Evolutionary conservation across 2,888 invertebrate genomes (phyloP), one percentile per base, ranked within the genome.

Genomic region (Pardosa pseudoannulata): DNA sequence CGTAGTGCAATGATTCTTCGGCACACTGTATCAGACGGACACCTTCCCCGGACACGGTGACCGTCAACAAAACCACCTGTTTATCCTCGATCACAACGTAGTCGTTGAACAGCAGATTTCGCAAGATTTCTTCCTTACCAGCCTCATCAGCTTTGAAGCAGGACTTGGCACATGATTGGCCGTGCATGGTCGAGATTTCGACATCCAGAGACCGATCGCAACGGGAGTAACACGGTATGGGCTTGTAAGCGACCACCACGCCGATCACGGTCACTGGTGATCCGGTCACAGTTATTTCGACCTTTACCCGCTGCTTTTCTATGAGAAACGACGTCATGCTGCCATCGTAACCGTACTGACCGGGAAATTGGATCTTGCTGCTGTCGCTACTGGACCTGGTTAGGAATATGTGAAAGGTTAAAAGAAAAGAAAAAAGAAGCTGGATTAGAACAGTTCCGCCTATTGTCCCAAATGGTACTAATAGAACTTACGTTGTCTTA

Each of bases 161-260:
- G 19, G 64, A 46, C 39, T 71, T 67, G 28, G 28, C 39, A 9
- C 70, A 23, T 9, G 85, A 32, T 13, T 70, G 62, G 5, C 16
- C 11, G 64, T 86, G 79, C n/a, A 28, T 29, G 7, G 56, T n/a
- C 9, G 27, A 16, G 7, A 86, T 3, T 11, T 74, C 85, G 31
- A 86, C 28, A 6, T 70, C 31, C n/a, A 86, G 64, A 0, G 56
- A 46, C 13, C 79, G 56, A 41, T 86, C 79, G 5, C 9, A 0
- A 19, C 70, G 13, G 6, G 85, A 86, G 28, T 86, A 86, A 19
- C 85, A 79, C 0, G 85, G 64, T 9, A 86, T 86, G 9, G 85
- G 74, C n/a, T 74, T 86, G 46, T 72, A 79, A n/a, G 74, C 64
- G 0, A 79, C 0, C 2, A 75, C 64, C 1, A 56, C 29, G 0